Conservation (phyloP, 2,113 vertebrate genomes). For the Lepisosteus oculatus region DNA sequence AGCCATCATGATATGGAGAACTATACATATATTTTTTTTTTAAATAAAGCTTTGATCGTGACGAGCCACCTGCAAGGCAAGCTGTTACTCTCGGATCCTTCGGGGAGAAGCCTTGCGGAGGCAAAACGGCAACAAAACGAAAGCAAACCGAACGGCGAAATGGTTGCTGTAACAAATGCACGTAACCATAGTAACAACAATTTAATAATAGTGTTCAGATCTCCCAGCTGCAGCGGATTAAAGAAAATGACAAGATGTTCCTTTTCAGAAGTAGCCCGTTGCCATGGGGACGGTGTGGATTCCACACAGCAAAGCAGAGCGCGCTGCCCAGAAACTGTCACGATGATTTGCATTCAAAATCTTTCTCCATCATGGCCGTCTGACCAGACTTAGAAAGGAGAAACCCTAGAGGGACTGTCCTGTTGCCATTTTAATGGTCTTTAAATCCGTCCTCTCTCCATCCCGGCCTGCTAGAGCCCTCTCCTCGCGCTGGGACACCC, state of each 20-base stretch:
- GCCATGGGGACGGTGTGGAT: conserved; percentile 82
- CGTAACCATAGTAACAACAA: conserved; percentile 96
- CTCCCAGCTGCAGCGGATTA: conserved; percentile 99
- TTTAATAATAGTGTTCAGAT: conserved; percentile 94
- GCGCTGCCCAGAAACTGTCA: conserved; percentile 74
- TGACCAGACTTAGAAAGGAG: conserved; percentile 42
- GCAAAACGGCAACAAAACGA: conserved; percentile 55
- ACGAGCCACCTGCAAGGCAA: too few relatives aligned
- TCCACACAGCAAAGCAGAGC: conserved; percentile 55
- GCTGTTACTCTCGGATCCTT: neutral
- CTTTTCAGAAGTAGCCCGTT: conserved; percentile 92
- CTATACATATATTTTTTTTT: too few relatives aligned
- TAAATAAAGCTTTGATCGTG: too few relatives aligned
- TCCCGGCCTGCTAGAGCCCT: neutral
- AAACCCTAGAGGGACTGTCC: conserved; percentile 48
- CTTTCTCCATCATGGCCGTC: conserved; percentile 55
- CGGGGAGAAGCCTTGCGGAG: conserved; percentile 43
- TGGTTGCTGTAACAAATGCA: conserved; percentile 80
- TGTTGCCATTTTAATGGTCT: conserved; percentile 39
- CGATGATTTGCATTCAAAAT: conserved; percentile 69
- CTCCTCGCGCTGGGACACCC: too few relatives aligned
- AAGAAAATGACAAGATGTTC: conserved; percentile 99
- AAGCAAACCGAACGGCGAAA: conserved; percentile 67
- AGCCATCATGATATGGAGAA: too few relatives aligned
- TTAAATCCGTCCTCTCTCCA: conserved; percentile 36